These are phyloP conservation scores for Synanthedon andrenaeformis DNA, from an alignment of 2,888 invertebrate species.

Conservation along the genomic window DNA sequence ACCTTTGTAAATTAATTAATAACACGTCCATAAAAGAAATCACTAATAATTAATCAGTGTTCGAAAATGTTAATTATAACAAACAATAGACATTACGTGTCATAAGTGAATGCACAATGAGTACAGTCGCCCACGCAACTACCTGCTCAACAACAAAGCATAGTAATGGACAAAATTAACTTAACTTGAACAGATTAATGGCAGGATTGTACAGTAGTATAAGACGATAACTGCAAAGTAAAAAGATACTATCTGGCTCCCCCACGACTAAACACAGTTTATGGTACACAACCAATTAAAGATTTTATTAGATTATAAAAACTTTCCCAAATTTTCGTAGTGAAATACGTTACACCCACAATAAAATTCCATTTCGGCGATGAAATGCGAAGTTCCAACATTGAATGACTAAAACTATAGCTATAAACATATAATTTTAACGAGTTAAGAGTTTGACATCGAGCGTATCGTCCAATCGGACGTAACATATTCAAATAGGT, in stretches of 20 bases:
- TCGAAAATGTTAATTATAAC: too few species aligned
- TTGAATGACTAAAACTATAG: slow-evolving; percentile 11
- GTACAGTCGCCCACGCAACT: background rate
- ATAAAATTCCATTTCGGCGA: slow-evolving; percentile 18
- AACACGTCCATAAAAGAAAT: background rate
- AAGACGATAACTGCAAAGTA: background rate
- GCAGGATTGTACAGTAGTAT: background rate
- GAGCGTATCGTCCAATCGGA: slow-evolving; percentile 12
- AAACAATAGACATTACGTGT: too few species aligned
- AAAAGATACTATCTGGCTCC: background rate
- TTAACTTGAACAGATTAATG: background rate
- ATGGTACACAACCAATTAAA: slow-evolving; percentile 1
- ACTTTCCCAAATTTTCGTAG: slow-evolving; percentile 5
- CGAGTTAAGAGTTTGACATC: slow-evolving; percentile 34
- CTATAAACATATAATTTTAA: slow-evolving; percentile 32
- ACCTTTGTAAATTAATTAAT: too few species aligned
- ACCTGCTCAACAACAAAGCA: background rate
- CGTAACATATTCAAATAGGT: slow-evolving; percentile 10
- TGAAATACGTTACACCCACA: slow-evolving; percentile 5
- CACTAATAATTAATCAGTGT: background rate
- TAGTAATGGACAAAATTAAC: background rate
- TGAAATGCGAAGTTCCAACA: slow-evolving; percentile 5
- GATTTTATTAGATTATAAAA: slow-evolving; percentile 11
- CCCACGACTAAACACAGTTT: background rate
- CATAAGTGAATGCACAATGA: background rate